Conservation (phyloP, 2,888 invertebrate genomes). For the Nemoura dubitans region DNA sequence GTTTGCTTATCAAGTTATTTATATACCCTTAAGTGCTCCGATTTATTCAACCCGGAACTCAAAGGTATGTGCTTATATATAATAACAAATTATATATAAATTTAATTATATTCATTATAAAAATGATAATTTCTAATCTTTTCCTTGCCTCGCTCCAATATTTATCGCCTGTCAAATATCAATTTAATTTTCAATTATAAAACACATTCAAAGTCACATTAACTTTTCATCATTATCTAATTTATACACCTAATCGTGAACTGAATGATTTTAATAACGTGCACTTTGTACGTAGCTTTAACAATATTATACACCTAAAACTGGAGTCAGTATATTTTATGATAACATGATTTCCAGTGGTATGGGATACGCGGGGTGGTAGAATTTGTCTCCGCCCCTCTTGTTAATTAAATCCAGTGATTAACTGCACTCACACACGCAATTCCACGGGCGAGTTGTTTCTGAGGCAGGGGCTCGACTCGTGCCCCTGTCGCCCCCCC, state of each 20-base stretch:
- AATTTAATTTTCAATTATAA: slow-evolving; percentile 27
- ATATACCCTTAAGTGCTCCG: no score
- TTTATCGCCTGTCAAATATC: slow-evolving; percentile 10
- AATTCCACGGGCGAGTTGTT: slow-evolving; percentile 35
- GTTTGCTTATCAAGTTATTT: no score
- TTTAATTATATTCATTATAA: background rate
- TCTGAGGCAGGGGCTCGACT: slow-evolving; percentile 1
- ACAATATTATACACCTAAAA: background rate
- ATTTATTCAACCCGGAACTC: background rate
- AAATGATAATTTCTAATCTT: background rate
- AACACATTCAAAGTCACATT: background rate
- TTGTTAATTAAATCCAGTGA: slow-evolving; percentile 42
- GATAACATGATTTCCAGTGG: slow-evolving; percentile 13
- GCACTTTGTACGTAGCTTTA: background rate
- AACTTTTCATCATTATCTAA: background rate
- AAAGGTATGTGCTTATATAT: background rate
- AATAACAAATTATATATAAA: background rate
- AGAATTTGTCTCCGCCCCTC: slow-evolving; percentile 16
- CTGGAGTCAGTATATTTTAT: background rate
- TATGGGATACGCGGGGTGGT: background rate
- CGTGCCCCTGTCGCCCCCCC: background rate
- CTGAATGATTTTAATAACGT: background rate
- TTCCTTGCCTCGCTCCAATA: background rate
- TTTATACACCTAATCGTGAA: slow-evolving; percentile 16
- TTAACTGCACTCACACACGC: slow-evolving; percentile 41